Evolutionary conservation across 2,113 vertebrate genomes (phyloP), one percentile per base, ranked within the genome.

Genomic region (Podocnemis expansa): DNA sequence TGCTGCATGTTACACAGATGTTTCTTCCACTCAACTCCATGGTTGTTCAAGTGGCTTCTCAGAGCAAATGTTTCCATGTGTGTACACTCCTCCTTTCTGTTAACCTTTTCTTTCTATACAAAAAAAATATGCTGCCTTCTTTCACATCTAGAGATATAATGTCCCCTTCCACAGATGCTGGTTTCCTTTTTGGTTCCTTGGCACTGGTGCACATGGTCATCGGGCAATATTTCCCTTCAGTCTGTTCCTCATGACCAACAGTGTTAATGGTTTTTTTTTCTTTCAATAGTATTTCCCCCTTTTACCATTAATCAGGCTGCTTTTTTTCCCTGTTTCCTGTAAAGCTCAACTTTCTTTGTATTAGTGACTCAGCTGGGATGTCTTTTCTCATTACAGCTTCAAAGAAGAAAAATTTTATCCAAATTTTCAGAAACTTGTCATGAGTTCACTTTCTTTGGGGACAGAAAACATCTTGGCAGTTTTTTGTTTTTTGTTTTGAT

Each of bases 111-210:
- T 96, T 97, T 96, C 95, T 97, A 96, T 98, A 95, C 93, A 94
- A 97, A 98, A 98, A 98, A 98, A 98, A 97, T 96, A 97, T 96
- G 97, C 97, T 96, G 96, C 96, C 97, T 96, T 91, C 95, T 93
- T 96, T 98, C 95, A 97, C 97, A 98, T 97, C 94, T 97, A 84
- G 93, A 95, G 89, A 94, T 16, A 93, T 51, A 54, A 94, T 92
- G 96, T 91, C 93, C 93, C 93, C 73, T 97, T 93, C 91, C 92
- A 89, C 97, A 98, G 97, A 98, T 98, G 97, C 95, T 0, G 19
- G 43, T 87, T 97, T 91, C 87, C 91, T 97, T 97, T 96, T 89
- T 95, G 91, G 31, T 86, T 93, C 86, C 94, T 96, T 91, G 96
- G 97, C 95, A 96, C 80, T 96, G 95, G 89, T 97, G 96, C 97